A percentile compares a stretch with the other conserved stretches of the same genome.
Conservation (phyloP, 2,797 vertebrate genomes). For the Kryptolebias ocellatus region DNA sequence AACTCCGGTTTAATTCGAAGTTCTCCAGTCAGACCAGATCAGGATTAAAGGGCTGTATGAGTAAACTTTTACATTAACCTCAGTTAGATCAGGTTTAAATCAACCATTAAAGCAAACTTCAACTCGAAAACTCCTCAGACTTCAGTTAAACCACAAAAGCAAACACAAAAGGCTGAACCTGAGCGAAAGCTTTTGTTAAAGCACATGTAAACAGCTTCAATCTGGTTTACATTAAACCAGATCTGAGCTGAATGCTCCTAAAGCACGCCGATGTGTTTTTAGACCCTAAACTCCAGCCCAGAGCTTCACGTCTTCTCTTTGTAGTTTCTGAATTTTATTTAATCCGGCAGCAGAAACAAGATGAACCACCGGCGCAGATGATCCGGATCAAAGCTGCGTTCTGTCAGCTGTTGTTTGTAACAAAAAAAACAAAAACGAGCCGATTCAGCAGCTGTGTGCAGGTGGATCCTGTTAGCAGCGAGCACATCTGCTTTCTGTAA, state of each 20-base stretch:
- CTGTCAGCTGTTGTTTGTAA: slow-evolving; percentile 7
- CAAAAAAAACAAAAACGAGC: neutral
- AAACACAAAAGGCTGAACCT: no score
- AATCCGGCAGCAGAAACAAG: slow-evolving; percentile 3
- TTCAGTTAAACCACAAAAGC: no score
- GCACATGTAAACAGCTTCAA: neutral
- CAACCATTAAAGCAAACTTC: no score
- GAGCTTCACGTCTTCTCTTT: neutral
- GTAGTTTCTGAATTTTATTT: neutral
- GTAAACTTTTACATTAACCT: no score
- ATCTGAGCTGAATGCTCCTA: neutral
- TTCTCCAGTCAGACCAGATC: no score
- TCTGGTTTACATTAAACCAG: neutral
- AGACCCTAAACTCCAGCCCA: slow-evolving; percentile 4
- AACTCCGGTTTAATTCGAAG: no score
- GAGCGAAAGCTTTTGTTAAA: no score
- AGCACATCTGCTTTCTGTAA: slow-evolving; percentile 28
- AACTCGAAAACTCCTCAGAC: no score
- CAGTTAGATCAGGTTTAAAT: no score
- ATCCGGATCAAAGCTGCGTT: slow-evolving; percentile 19
- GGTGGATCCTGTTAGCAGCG: slow-evolving; percentile 25
- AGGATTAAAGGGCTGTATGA: no score
- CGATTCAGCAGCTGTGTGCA: slow-evolving; percentile 12
- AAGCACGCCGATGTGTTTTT: neutral
- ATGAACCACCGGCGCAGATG: neutral